phyloP scores from a whole-genome alignment of 2,113 vertebrate genomes.

The Malaclemys terrapin region DNA sequence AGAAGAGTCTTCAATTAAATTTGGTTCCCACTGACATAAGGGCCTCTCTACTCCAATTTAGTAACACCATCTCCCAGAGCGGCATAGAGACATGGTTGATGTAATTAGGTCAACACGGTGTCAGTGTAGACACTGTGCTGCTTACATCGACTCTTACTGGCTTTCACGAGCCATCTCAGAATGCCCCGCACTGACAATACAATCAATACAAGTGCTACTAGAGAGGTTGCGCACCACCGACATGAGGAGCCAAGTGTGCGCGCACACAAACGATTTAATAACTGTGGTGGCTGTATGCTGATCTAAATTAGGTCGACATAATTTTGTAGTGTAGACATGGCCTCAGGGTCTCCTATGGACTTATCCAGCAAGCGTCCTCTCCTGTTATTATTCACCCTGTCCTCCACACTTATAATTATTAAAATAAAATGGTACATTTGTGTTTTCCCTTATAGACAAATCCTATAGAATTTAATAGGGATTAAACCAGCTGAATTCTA shows the following conservation, averaged over 20 bases:
- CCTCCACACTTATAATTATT: not conserved
- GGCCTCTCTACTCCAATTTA: not conserved
- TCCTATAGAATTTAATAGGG: too few species aligned
- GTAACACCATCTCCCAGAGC: not conserved
- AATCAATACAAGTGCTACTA: not conserved
- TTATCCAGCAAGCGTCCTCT: not conserved
- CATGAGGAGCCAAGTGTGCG: not conserved
- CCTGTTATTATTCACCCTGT: not conserved
- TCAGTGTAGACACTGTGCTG: too few species aligned
- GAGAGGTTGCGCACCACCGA: not conserved
- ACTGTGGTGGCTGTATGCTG: not conserved
- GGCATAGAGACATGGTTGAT: not conserved
- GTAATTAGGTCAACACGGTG: too few species aligned
- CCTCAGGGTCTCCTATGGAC: too few species aligned
- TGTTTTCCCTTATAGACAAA: not conserved
- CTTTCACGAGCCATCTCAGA: not conserved
- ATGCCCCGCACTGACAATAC: not conserved
- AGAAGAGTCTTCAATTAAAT: not conserved
- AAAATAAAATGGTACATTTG: not conserved
- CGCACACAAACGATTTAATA: not conserved
- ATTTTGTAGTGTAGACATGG: not conserved
- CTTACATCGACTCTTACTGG: not conserved
- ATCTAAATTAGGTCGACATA: not conserved
- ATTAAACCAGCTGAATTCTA: too few species aligned
- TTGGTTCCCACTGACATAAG: not conserved